Evolutionary conservation across 2,113 vertebrate genomes (phyloP).

Genomic region (Tor tambroides): DNA sequence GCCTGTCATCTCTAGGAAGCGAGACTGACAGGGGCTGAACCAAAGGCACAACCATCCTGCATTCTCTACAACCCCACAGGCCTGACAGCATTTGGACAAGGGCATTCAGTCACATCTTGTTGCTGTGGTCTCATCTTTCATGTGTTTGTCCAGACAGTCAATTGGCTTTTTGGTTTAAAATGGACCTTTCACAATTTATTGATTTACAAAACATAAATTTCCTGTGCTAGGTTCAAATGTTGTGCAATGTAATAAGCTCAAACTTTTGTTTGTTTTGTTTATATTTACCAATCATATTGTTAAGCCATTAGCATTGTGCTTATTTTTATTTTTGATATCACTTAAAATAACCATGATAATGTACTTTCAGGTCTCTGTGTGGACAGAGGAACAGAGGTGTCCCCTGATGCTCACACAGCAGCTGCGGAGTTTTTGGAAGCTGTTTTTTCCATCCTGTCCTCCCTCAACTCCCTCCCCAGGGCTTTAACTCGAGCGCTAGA

Average conservation of each 20-base stretch:
- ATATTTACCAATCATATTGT: background rate
- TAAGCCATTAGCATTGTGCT: no score
- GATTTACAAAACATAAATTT: background rate
- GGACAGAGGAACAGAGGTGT: constrained; percentile 56
- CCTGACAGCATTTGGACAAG: constrained; percentile 73
- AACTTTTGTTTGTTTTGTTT: background rate
- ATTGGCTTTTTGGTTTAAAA: constrained; percentile 36
- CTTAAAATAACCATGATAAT: constrained; percentile 4
- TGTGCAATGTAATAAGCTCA: background rate
- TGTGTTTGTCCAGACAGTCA: constrained; percentile 64
- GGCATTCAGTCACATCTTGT: constrained; percentile 78
- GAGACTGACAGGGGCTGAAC: constrained; percentile 78
- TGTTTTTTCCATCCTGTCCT: constrained; percentile 82
- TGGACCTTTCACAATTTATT: background rate
- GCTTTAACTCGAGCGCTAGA: constrained; percentile 84
- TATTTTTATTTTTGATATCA: background rate
- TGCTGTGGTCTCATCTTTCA: constrained; percentile 69
- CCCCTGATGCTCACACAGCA: constrained; percentile 61
- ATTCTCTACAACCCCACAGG: constrained; percentile 65
- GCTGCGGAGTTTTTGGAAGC: constrained; percentile 76
- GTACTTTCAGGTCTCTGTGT: constrained; percentile 69
- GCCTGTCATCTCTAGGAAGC: constrained; percentile 71
- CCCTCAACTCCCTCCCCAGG: constrained; percentile 80
- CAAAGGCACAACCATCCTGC: constrained; percentile 1
- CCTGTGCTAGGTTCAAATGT: background rate